These are phyloP conservation scores for Sapajus apella DNA, from an alignment of 2,113 vertebrate species.

Conservation along the genomic window DNA sequence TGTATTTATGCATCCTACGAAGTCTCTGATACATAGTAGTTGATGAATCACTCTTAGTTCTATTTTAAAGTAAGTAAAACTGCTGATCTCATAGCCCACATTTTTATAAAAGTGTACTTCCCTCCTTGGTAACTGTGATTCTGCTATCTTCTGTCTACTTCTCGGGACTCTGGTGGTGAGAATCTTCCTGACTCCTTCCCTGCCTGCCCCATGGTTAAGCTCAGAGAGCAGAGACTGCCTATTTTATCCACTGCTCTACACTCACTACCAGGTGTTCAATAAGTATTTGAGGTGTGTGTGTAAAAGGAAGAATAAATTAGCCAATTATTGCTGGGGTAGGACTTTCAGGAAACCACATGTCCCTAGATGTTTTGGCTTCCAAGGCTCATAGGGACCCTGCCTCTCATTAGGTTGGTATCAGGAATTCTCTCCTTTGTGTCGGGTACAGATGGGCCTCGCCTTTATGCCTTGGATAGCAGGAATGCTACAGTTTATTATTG, in stretches of 20 bases:
- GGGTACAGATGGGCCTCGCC: background rate
- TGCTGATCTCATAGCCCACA: background rate
- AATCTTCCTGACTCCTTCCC: background rate
- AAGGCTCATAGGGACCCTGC: background rate
- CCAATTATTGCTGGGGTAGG: background rate
- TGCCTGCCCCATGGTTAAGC: background rate
- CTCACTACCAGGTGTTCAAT: background rate
- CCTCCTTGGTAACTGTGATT: background rate
- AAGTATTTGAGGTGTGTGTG: background rate
- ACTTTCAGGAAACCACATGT: background rate
- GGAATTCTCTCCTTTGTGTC: background rate
- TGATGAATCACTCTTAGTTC: background rate
- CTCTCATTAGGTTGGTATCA: background rate
- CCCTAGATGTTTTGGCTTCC: background rate
- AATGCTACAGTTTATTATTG: background rate
- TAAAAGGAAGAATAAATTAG: background rate
- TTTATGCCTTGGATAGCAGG: background rate
- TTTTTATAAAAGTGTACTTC: background rate
- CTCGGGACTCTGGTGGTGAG: background rate
- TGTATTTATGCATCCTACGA: accelerated
- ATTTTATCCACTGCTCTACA: background rate
- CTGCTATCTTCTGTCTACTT: background rate
- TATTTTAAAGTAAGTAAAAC: background rate
- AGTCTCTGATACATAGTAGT: background rate
- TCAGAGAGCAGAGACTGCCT: background rate